Evolutionary conservation across 2,888 invertebrate genomes (phyloP), one percentile per base, ranked within the genome.

Genomic region (Drosophila nr. perissopoda): DNA sequence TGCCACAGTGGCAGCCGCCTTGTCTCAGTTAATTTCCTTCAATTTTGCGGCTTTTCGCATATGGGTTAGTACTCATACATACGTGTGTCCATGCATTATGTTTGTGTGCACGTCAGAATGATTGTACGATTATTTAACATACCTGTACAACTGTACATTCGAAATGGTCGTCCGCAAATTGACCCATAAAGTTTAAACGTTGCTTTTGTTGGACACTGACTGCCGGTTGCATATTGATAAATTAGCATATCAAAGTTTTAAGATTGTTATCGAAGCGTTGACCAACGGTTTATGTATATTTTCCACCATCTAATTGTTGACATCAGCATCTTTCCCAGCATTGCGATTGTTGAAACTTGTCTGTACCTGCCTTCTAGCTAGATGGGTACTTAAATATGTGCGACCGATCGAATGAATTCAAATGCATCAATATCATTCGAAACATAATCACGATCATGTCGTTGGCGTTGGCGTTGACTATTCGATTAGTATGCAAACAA

Each of bases 21-120:
- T 79, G 76, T 56, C 73, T 54, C 67, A 58, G 69, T 65, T 74
- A 73, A 86, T 83, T 82, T 80, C 67, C 77, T 65, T 62, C 51
- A 80, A 82, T 74, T 85, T 73, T 80, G 86, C 70, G 83, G 86
- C 78, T 75, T 83, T 80, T 75, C 72, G 60, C 71, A 85, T 80
- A 82, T 78, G 70, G 73, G 69, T 74, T 81, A 67, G 59, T 54
- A 49, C 60, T 38, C 51, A 42, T 45, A 54, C 45, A 64, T 16
- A 57, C 52, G 42, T 8, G 16, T 18, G 10, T 63, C 59, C 45
- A 67, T 56, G 48, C 38, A 38, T 51, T 51, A n/a, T 51, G 29
- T 29, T 18, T 54, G 53, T 38, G 33, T 59, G 18, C 42, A 51
- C 48, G 60, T 40, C 25, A 53, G 48, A 63, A 45, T 63, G 51